A percentile compares a stretch with the other conserved stretches of the same genome.
Conservation (phyloP, 2,797 vertebrate species). For the Falco columbarius region DNA sequence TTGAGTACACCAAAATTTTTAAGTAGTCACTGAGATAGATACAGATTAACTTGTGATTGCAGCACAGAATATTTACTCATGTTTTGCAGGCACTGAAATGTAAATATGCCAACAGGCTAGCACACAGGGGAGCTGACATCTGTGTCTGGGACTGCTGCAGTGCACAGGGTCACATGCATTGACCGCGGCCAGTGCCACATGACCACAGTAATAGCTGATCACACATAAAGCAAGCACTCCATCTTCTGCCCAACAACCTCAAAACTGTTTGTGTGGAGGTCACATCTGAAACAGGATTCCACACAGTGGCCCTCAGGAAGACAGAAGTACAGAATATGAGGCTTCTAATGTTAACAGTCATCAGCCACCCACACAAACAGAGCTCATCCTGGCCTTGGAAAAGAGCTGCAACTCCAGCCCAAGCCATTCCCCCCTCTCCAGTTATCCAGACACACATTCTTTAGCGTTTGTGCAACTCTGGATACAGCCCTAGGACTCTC, state of each 20-base stretch:
- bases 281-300: background rate
- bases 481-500: background rate
- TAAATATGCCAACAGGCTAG: background rate
- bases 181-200: accelerated
- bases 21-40: background rate
- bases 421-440: background rate
- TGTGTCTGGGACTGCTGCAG: background rate
- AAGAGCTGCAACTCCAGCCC: background rate
- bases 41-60: constrained; percentile 1
- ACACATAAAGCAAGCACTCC: background rate
- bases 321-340: background rate
- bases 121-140: background rate
- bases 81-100: background rate
- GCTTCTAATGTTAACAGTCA: background rate
- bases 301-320: background rate
- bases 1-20: background rate
- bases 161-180: accelerated
- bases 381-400: background rate
- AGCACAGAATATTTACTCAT: background rate
- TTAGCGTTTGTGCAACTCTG: background rate
- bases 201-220: background rate
- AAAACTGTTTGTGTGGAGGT: background rate
- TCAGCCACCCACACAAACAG: background rate
- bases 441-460: background rate
- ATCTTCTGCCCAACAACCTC: background rate